Conservation (phyloP, 2,888 invertebrate genomes). For the Microplitis manilae region DNA sequence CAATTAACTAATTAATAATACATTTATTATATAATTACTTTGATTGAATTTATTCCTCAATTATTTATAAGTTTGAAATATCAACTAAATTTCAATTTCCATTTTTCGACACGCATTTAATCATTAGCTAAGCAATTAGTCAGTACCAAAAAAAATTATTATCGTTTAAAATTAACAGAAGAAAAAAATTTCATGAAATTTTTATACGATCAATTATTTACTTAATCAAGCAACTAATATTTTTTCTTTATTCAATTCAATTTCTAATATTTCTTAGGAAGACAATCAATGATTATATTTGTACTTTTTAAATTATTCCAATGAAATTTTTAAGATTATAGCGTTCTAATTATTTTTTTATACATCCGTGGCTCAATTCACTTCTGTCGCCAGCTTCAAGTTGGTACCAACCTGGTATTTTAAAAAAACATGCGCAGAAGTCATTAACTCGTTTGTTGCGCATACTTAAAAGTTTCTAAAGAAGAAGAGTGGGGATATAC, state of each 20-base stretch:
- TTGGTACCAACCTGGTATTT: no score
- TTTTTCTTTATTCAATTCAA: neutral
- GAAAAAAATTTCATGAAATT: neutral
- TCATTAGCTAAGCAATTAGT: neutral
- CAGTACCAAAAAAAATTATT: neutral
- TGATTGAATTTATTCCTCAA: neutral
- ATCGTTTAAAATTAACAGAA: neutral
- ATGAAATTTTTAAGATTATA: no score
- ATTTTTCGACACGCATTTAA: neutral
- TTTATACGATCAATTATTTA: neutral
- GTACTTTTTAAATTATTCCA: neutral
- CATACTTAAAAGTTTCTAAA: no score
- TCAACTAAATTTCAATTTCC: neutral
- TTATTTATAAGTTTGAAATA: neutral
- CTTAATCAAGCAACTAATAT: neutral
- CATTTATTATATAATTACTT: neutral
- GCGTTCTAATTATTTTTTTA: no score
- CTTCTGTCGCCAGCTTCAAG: no score
- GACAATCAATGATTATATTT: neutral
- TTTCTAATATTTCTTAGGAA: neutral
- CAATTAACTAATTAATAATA: conserved; percentile 6
- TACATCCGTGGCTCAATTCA: no score
- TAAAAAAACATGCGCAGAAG: no score
- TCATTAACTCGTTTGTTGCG: no score
- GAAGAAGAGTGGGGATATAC: no score